Conservation (phyloP, 1,140 invertebrate species). For the Maniola jurtina region DNA sequence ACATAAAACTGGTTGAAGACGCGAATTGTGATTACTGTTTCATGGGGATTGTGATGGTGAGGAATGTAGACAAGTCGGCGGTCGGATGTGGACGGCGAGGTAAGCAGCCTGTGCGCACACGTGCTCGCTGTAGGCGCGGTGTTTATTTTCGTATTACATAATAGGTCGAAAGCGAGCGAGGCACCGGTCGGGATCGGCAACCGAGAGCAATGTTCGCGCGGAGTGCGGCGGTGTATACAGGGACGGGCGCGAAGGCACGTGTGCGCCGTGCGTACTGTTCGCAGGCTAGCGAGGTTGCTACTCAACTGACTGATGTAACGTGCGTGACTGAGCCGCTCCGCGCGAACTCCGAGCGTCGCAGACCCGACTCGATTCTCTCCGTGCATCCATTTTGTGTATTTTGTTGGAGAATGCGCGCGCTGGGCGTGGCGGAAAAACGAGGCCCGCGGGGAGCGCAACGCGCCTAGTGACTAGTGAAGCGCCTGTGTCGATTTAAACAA, state of each 20-base stretch:
- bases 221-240: conserved; percentile 48
- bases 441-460: conserved; percentile 58
- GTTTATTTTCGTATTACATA: conserved; percentile 72
- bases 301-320: conserved; percentile 68
- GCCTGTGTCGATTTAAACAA: neutral
- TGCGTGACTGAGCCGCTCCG: conserved; percentile 61
- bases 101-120: conserved; percentile 55
- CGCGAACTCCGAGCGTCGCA: conserved; percentile 43
- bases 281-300: conserved; percentile 64
- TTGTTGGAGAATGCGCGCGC: conserved; percentile 72
- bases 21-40: neutral
- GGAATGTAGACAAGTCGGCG: conserved; percentile 19
- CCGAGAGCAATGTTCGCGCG: conserved; percentile 37
- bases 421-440: conserved; percentile 62
- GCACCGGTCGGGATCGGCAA: conserved; percentile 46
- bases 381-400: conserved; percentile 63
- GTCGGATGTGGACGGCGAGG: conserved; percentile 39
- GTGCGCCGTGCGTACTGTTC: conserved; percentile 68
- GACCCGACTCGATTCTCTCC: conserved; percentile 58
- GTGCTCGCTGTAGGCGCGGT: conserved; percentile 56
- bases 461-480: conserved; percentile 24
- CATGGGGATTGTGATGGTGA: neutral
- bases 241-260: conserved; percentile 64
- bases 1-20: neutral
- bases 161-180: conserved; percentile 52